Evolutionary conservation across 1,140 invertebrate genomes (phyloP), one percentile per base, ranked within the genome.

Genomic region (Musca domestica): DNA sequence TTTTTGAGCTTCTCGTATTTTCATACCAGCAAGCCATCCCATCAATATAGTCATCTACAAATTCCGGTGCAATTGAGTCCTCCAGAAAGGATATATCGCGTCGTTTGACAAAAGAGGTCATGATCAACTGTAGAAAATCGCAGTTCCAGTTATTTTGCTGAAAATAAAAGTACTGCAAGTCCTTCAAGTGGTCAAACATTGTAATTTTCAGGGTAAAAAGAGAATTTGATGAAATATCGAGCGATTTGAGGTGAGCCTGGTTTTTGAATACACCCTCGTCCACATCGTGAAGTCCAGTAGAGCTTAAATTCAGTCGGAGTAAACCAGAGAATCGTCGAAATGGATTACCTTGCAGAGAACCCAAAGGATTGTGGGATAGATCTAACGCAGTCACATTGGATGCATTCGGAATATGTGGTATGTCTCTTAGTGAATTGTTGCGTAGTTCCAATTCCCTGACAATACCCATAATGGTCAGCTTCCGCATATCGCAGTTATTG

Each of bases 91-190:
- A 76, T 0, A 80, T 76, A 12, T 80, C 76, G 2, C 71, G 74
- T 2, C 72, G 71, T 47, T 80, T 80, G 0, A 80, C 78, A 69
- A 76, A 76, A 25, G 77, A 78, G 19, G 69, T 77, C 77, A 80
- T 80, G 15, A 80, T 47, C 30, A 80, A 63, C 65, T 80, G 78
- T 27, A 80, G 66, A 48, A 80, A 80, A 41, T 80, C 78, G 54
- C 78, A 80, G 51, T 80, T 80, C 78, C 78, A 80, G 54, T 80
- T 80, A 52, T 80, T 80, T 69, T 78, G 74, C 70, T 80, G 76
- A 72, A 80, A 80, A 71, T 80, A 76, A 71, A 80, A 80, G 73
- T 80, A 80, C 72, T 80, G 76, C 72, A 80, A 68, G 5, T 72
- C 66, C 70, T 80, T 80, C 30, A 80, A 61, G 49, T 69, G 74